A percentile compares a stretch with the other conserved stretches of the same genome.
Evolutionary conservation across 2,797 vertebrate genomes (phyloP).

Genomic region (Emys orbicularis): DNA sequence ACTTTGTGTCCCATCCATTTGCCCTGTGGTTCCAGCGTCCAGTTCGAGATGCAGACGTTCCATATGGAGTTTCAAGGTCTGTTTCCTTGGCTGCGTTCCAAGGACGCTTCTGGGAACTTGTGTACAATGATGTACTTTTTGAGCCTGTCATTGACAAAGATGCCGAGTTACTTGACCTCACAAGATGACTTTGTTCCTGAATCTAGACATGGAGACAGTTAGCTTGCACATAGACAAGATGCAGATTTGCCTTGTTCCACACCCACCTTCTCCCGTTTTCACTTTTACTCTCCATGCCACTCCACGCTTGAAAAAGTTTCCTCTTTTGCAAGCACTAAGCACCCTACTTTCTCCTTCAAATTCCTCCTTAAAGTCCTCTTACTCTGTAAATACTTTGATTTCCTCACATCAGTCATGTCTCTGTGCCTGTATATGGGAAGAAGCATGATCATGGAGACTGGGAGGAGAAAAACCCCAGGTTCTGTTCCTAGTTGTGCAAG

Average conservation of each 20-base stretch:
- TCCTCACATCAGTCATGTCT: background rate
- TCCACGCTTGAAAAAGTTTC: background rate
- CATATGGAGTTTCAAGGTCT: background rate
- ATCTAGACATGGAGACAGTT: background rate
- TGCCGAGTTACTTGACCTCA: constrained; percentile 13
- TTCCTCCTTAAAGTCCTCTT: background rate
- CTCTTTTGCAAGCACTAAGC: background rate
- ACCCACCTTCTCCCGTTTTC: background rate
- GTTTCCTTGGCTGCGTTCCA: constrained; percentile 14
- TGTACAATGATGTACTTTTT: constrained; percentile 23
- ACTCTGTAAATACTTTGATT: background rate
- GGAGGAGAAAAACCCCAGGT: background rate
- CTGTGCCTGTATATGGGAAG: background rate
- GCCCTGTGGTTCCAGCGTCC: background rate
- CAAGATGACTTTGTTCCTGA: background rate
- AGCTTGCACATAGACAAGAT: background rate
- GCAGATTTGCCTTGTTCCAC: background rate
- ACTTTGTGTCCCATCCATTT: background rate
- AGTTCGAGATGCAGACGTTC: background rate
- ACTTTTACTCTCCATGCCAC: background rate
- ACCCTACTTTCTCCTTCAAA: background rate
- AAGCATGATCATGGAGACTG: background rate
- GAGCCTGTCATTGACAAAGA: constrained; percentile 17
- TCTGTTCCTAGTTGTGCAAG: background rate
- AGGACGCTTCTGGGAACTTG: constrained; percentile 28